phyloP scores from a whole-genome alignment of 2,797 vertebrate genomes.

The Centroberyx gerrardi region DNA sequence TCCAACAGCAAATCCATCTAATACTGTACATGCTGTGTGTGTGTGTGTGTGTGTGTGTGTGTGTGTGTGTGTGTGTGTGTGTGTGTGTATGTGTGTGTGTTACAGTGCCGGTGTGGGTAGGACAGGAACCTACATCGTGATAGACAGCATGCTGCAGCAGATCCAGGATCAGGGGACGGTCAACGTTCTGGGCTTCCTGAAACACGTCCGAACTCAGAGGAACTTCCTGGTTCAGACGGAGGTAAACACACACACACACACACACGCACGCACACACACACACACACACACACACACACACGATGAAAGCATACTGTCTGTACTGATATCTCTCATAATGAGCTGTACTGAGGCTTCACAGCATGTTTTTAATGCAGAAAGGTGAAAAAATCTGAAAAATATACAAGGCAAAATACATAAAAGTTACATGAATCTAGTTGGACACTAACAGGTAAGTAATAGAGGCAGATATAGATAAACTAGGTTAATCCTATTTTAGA shows the following conservation, averaged over 20 bases:
- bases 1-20: not conserved
- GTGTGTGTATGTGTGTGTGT: slow-evolving; percentile 33
- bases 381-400: no score
- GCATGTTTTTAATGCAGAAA: no score
- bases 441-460: no score
- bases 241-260: slow-evolving; percentile 80
- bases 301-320: not conserved
- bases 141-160: slow-evolving; percentile 98
- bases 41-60: slow-evolving; percentile 25
- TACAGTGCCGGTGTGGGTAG: slow-evolving; percentile 95
- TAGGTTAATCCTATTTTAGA: no score
- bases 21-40: slow-evolving; percentile 72
- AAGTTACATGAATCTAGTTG: no score
- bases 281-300: slow-evolving; percentile 21
- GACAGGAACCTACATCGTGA: slow-evolving; percentile 96
- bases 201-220: slow-evolving; percentile 96
- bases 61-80: slow-evolving; percentile 28
- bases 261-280: slow-evolving; percentile 7
- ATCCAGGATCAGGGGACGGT: slow-evolving; percentile 94
- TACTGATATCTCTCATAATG: no score
- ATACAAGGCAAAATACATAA: no score
- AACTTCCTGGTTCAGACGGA: slow-evolving; percentile 99
- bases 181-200: slow-evolving; percentile 95
- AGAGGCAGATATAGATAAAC: no score
- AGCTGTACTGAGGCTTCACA: no score